Conservation (phyloP, 2,888 invertebrate genomes). For the Scaeva pyrastri region DNA sequence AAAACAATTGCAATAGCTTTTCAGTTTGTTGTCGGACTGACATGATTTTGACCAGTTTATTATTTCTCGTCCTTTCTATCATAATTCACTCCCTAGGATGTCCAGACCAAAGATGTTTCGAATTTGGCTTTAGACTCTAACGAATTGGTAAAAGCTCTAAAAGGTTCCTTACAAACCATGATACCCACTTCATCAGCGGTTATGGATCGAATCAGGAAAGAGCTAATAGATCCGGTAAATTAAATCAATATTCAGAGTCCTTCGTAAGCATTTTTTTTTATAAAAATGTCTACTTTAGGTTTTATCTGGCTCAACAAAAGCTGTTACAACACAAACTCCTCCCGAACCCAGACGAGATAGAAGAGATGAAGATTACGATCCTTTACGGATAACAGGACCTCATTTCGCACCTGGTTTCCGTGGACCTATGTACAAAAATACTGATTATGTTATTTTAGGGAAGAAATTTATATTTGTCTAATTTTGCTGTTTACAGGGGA, state of each 20-base stretch:
- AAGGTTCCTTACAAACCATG: constrained; percentile 87
- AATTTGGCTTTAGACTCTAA: constrained; percentile 87
- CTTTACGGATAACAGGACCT: constrained; percentile 78
- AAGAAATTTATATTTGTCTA: neutral
- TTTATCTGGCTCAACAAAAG: constrained; percentile 80
- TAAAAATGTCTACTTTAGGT: constrained; percentile 77
- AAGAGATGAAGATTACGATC: constrained; percentile 75
- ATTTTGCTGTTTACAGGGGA: constrained; percentile 41
- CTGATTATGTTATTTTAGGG: no score
- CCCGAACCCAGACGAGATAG: constrained; percentile 53
- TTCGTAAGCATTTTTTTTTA: neutral
- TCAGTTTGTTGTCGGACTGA: no score
- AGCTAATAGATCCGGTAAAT: constrained; percentile 87
- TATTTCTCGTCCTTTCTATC: neutral
- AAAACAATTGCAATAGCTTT: no score
- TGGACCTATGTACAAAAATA: constrained; percentile 78
- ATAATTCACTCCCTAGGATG: constrained; percentile 76
- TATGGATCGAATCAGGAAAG: constrained; percentile 86
- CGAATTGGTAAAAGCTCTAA: constrained; percentile 85
- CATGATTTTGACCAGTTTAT: no score
- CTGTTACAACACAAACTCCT: constrained; percentile 81
- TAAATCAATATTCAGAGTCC: neutral
- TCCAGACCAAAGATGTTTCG: constrained; percentile 85
- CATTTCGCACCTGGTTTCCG: constrained; percentile 59
- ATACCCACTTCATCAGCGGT: constrained; percentile 88